Evolutionary conservation across 2,888 invertebrate species (phyloP), one percentile per base, ranked within the genome.

Genomic region (Ptycholaimellus sp.): DNA sequence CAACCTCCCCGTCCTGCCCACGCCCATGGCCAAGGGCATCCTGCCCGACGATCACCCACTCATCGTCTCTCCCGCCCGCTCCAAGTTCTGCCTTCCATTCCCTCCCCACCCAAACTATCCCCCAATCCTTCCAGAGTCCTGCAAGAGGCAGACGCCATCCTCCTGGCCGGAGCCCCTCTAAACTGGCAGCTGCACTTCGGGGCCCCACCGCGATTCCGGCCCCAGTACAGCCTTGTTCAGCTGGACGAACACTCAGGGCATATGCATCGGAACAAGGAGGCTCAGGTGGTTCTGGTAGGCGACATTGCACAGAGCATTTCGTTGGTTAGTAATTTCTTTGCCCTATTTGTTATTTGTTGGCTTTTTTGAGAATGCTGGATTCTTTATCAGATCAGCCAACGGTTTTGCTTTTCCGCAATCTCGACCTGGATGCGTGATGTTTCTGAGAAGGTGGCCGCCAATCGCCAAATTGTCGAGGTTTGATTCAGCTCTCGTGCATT

Each of bases 131-230:
- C 35, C 44, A 63, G 63, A 41, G 90, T 83, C 0, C 63, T 93
- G 35, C 72, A 74, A 50, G 70, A 79, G 47, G 78, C 83, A 0
- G 90, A 93, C 60, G 77, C 82, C 0, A 68, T 93, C 2, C 52
- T 93, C 3, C 62, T 87, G 35, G 60, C 85, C 28, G 90, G 90
- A 1, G 90, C 87, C 0, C 66, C 90, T 28, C 67, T 90, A 16
- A 93, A 93, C 64, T 93, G 93, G 93, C 90, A 93, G 64, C 68
- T 93, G 42, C 90, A 93, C 63, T 93, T 90, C 65, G 90, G 90
- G 2, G 72, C 74, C 38, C 64, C 76, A 16, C 90, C 87, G 1
- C 65, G 90, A 29, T 90, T 74, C 60, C 69, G 72, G 16, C 67
- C 70, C 1, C 67, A 76, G 53, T 81, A 81, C 3, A 80, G 82